Evolutionary conservation across 2,113 vertebrate genomes (phyloP).

Genomic region (Eurypyga helias): DNA sequence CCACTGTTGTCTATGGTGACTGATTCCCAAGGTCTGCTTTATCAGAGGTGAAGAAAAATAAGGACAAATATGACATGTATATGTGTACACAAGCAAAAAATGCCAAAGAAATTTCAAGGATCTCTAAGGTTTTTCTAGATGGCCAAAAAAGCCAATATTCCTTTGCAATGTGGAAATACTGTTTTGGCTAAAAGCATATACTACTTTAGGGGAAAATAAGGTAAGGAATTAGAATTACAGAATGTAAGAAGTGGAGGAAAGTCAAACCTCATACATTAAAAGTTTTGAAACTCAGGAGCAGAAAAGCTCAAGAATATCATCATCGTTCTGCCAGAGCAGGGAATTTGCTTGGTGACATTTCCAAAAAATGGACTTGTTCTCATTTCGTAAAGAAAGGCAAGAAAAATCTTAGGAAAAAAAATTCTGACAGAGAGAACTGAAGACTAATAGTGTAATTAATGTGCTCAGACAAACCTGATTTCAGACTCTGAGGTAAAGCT

Average conservation of each 20-base stretch:
- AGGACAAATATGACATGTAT: not conserved
- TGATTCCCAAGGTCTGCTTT: not conserved
- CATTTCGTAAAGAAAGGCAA: not conserved
- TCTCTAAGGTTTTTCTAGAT: not conserved
- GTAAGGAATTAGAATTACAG: not conserved
- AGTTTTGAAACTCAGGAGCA: not conserved
- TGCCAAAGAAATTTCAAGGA: not conserved
- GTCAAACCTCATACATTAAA: not conserved
- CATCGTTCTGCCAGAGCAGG: not conserved
- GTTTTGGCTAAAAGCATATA: not conserved
- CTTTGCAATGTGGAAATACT: not conserved
- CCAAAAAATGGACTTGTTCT: not conserved
- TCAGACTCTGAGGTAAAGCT: not conserved
- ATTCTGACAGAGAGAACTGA: not conserved
- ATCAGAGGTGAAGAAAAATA: not conserved
- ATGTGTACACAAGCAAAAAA: not conserved
- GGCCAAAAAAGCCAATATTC: not conserved
- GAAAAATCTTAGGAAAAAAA: not conserved
- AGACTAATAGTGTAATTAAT: not conserved
- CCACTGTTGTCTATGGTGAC: not conserved
- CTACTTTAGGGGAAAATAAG: not conserved
- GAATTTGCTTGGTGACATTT: not conserved
- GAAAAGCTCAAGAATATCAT: not conserved
- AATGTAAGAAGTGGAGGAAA: not conserved
- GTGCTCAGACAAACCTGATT: not conserved